Evolutionary conservation across 2,113 vertebrate species (phyloP).

Genomic region (Xyrauchen texanus): DNA sequence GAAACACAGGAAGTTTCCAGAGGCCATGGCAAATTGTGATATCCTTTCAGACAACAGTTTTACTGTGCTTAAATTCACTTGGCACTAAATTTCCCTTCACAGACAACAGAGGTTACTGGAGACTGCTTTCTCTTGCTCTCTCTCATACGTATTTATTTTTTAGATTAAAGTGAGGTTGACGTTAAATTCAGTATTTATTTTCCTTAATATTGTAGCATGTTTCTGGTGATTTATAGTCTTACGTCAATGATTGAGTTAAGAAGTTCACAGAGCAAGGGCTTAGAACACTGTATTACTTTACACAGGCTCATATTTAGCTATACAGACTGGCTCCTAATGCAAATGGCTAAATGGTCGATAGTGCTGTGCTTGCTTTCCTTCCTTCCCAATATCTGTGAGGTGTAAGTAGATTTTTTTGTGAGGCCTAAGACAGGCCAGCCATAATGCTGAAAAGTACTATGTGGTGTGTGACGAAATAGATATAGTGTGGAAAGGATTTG

Average conservation of each 20-base stretch:
- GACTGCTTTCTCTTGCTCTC: conserved; percentile 48
- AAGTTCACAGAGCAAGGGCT: neutral
- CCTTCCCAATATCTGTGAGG: no score
- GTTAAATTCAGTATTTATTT: conserved; percentile 69
- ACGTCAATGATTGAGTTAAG: conserved; percentile 6
- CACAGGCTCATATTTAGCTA: conserved; percentile 55
- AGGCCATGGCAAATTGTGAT: conserved; percentile 53
- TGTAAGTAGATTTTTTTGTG: no score
- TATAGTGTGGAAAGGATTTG: conserved; percentile 19
- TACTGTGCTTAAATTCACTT: conserved; percentile 60
- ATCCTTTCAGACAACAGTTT: conserved; percentile 69
- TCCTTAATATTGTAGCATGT: conserved; percentile 68
- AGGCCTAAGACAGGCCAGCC: neutral
- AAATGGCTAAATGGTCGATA: conserved; percentile 61
- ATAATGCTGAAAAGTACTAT: conserved; percentile 10
- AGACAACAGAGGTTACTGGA: conserved; percentile 44
- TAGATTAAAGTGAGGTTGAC: conserved; percentile 23
- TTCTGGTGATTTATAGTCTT: conserved; percentile 33
- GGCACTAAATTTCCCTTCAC: conserved; percentile 58
- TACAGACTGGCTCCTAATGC: conserved; percentile 62
- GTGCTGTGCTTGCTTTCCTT: conserved; percentile 67
- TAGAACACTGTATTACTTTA: conserved; percentile 36
- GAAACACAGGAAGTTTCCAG: conserved; percentile 17
- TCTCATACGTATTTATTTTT: neutral
- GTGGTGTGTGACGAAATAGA: conserved; percentile 15